phyloP scores from a whole-genome alignment of 1,140 invertebrate species.

The Zophobas morio region DNA sequence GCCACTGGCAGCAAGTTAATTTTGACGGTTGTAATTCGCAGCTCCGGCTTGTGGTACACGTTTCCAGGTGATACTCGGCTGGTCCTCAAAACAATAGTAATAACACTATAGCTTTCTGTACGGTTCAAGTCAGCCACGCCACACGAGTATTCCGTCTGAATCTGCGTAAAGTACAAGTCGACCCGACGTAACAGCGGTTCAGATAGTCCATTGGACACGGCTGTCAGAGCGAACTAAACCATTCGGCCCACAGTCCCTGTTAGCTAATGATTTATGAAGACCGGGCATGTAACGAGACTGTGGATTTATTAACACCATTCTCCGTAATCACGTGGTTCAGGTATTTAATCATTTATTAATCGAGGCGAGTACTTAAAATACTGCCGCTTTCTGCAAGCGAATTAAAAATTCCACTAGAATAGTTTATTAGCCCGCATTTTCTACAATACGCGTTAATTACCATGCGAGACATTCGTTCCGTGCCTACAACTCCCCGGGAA shows the following conservation, averaged over 20 bases:
- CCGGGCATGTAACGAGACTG: slow-evolving; percentile 45
- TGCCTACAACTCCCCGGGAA: slow-evolving; percentile 10
- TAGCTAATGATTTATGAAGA: slow-evolving; percentile 49
- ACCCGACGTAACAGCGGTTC: slow-evolving; percentile 22
- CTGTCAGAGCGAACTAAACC: slow-evolving; percentile 44
- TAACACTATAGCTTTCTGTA: not conserved
- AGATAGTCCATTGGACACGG: slow-evolving; percentile 40
- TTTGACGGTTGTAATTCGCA: slow-evolving; percentile 7
- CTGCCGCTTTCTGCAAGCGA: not conserved
- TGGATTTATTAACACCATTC: slow-evolving; percentile 45
- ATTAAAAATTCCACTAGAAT: slow-evolving; percentile 14
- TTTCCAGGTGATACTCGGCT: too few species aligned
- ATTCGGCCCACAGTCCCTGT: slow-evolving; percentile 36
- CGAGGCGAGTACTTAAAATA: slow-evolving; percentile 23
- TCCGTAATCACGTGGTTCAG: slow-evolving; percentile 41
- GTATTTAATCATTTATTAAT: slow-evolving; percentile 49
- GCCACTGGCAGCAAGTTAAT: too few species aligned
- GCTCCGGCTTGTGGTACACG: too few species aligned
- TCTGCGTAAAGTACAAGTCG: slow-evolving; percentile 26
- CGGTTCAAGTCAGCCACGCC: slow-evolving; percentile 6
- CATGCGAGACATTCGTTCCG: slow-evolving; percentile 30
- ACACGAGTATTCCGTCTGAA: slow-evolving; percentile 22
- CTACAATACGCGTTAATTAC: slow-evolving; percentile 34
- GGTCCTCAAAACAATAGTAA: too few species aligned
- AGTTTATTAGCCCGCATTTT: slow-evolving; percentile 25